Evolutionary conservation across 2,888 invertebrate species (phyloP), one percentile per base, ranked within the genome.

Genomic region (Drosophila prostipennis): DNA sequence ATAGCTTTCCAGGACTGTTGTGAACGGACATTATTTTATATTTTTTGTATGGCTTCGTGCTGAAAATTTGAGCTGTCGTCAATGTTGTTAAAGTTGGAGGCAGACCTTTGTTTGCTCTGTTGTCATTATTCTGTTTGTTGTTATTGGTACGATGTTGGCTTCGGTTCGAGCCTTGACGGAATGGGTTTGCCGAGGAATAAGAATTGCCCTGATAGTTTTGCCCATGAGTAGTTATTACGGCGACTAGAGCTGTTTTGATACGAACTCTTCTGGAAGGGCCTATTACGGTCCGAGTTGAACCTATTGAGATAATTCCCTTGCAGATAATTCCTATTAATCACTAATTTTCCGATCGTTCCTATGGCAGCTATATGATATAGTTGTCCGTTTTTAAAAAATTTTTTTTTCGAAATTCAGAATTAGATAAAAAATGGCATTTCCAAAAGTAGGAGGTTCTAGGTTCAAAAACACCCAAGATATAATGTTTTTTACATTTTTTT

Each of bases 281-380:
- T 45, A n/a, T 45, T 45, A 26, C 43, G 43, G n/a, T 45, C 26
- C 2, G n/a, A 26, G 43, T n/a, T 45, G 43, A 8, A n/a, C 3
- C 23, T 43, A 19, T 43, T 23, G 23, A n/a, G n/a, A n/a, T n/a
- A n/a, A n/a, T n/a, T n/a, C n/a, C n/a, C n/a, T n/a, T n/a, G n/a
- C n/a, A n/a, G n/a, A n/a, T n/a, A n/a, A n/a, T n/a, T n/a, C n/a
- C n/a, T n/a, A n/a, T n/a, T n/a, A n/a, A n/a, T n/a, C n/a, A n/a
- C n/a, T n/a, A n/a, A n/a, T n/a, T n/a, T n/a, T n/a, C n/a, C n/a
- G n/a, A n/a, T n/a, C n/a, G n/a, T n/a, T n/a, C n/a, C n/a, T n/a
- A n/a, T n/a, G n/a, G n/a, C n/a, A n/a, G n/a, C n/a, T n/a, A n/a
- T n/a, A n/a, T n/a, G n/a, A n/a, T n/a, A n/a, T n/a, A n/a, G n/a